Percentiles rank a stretch among this genome's conserved stretches.
These are phyloP conservation scores for Lutjanus erythropterus DNA, from an alignment of 2,113 vertebrate genomes.

Conservation along the genomic window DNA sequence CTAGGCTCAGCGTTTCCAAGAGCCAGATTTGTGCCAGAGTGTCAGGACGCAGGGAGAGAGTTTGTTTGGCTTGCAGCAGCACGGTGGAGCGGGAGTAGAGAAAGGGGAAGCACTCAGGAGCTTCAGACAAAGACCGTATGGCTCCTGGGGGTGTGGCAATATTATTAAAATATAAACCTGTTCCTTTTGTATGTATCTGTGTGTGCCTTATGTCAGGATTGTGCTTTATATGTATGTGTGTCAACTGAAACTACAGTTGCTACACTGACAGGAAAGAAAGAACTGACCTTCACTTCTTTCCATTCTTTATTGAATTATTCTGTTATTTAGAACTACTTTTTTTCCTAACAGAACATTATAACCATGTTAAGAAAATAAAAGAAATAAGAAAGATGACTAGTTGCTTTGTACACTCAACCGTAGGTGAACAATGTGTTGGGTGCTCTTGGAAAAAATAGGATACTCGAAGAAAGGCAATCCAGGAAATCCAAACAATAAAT, in stretches of 20 bases:
- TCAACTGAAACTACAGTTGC: slow-evolving; percentile 33
- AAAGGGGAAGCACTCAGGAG: slow-evolving; percentile 46
- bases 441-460: too few relatives aligned
- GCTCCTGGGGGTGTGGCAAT: slow-evolving; percentile 56
- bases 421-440: too few relatives aligned
- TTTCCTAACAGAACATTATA: background rate
- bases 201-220: slow-evolving; percentile 7
- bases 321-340: slow-evolving; percentile 14
- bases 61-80: slow-evolving; percentile 65
- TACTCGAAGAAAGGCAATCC: too few relatives aligned
- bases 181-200: slow-evolving; percentile 7
- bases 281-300: slow-evolving; percentile 17
- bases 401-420: too few relatives aligned
- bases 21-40: slow-evolving; percentile 68
- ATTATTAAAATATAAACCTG: slow-evolving; percentile 33
- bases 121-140: slow-evolving; percentile 72
- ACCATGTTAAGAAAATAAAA: slow-evolving; percentile 6
- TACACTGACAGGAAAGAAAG: background rate
- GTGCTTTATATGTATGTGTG: background rate
- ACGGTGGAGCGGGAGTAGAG: slow-evolving; percentile 41
- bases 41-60: slow-evolving; percentile 55
- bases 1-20: slow-evolving; percentile 67
- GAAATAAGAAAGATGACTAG: too few relatives aligned
- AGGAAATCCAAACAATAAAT: too few relatives aligned
- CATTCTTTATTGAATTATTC: slow-evolving; percentile 4